A percentile compares a stretch with the other conserved stretches of the same genome.
Conservation (phyloP, 1,140 invertebrate genomes). For the Tribolium castaneum region DNA sequence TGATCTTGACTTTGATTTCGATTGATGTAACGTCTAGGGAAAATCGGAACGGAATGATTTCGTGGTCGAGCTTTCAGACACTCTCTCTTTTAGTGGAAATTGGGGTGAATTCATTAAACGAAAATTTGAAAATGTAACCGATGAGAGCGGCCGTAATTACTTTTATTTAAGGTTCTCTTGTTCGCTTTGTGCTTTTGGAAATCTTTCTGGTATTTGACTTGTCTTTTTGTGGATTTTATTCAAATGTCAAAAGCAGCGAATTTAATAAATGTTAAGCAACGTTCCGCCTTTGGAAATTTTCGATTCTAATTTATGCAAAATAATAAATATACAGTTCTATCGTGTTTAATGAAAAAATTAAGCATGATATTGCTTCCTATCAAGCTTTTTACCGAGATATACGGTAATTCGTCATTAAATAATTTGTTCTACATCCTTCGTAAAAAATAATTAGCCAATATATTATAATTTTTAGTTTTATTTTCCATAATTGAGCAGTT, state of each 20-base stretch:
- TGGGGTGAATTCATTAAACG: slow-evolving; percentile 8
- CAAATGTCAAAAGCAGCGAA: not conserved
- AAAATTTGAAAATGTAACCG: not conserved
- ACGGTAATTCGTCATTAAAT: not conserved
- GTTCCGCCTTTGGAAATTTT: not conserved
- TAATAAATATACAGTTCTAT: not conserved
- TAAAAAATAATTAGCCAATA: not conserved
- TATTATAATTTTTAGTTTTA: not conserved
- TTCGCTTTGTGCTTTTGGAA: not conserved
- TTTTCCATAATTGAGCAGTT: not conserved
- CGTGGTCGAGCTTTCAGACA: slow-evolving; percentile 1
- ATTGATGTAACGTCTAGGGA: slow-evolving; percentile 24
- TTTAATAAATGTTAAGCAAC: not conserved
- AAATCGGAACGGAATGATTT: slow-evolving; percentile 6
- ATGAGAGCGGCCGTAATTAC: not conserved
- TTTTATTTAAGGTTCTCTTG: slow-evolving; percentile 4
- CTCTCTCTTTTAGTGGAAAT: slow-evolving; percentile 5
- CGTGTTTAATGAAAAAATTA: not conserved
- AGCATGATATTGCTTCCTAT: not conserved
- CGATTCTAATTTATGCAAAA: not conserved
- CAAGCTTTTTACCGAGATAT: not conserved
- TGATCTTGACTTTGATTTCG: slow-evolving; percentile 34
- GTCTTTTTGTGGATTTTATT: not conserved
- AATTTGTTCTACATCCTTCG: not conserved
- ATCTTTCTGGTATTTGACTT: not conserved